These are phyloP conservation scores for Cuculus canorus DNA, from an alignment of 2,797 vertebrate genomes.

Conservation along the genomic window DNA sequence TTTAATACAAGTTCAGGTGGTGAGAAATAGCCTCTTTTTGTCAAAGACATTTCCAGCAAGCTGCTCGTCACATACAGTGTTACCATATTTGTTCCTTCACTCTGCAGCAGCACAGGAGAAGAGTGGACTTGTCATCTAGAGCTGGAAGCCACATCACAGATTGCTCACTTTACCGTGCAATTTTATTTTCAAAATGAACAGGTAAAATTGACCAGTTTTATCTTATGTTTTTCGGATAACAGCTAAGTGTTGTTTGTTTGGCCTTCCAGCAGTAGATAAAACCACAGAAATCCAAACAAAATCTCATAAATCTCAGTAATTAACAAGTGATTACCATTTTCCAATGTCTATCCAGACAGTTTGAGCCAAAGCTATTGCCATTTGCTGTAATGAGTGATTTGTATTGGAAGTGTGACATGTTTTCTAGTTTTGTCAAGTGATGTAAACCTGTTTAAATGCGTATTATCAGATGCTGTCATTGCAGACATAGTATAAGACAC, in stretches of 20 bases:
- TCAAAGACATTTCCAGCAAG: background rate
- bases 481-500: background rate
- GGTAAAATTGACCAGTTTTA: background rate
- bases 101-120: background rate
- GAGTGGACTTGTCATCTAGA: accelerated
- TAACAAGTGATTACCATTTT: background rate
- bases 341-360: background rate
- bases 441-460: background rate
- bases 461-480: background rate
- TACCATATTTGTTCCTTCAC: background rate
- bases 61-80: background rate
- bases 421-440: background rate
- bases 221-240: background rate
- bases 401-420: background rate
- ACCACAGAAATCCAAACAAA: background rate
- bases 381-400: background rate
- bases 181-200: background rate
- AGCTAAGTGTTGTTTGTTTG: background rate
- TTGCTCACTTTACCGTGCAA: background rate
- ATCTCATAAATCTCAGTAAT: background rate
- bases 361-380: background rate
- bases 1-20: background rate
- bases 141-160: background rate
- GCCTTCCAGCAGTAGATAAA: background rate
- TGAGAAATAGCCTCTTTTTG: background rate